These are phyloP conservation scores for Sclerurus mexicanus DNA, from an alignment of 2,113 vertebrate genomes.

Conservation along the genomic window DNA sequence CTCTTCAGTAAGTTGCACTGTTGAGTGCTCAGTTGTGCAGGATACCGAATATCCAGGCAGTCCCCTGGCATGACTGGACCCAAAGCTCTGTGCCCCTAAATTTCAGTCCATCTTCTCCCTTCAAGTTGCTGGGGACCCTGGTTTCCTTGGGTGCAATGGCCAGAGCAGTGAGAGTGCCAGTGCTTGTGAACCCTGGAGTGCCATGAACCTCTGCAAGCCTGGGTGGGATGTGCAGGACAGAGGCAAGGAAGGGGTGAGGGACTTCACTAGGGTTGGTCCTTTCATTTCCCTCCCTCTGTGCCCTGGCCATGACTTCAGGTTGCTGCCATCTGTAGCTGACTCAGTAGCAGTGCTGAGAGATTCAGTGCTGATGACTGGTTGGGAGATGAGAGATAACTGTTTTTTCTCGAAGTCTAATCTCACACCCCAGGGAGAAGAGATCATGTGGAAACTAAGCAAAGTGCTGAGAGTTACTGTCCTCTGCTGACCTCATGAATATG, in stretches of 20 bases:
- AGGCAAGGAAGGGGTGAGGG: background rate
- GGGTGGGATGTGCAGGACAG: background rate
- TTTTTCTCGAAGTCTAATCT: background rate
- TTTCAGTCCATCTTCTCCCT: background rate
- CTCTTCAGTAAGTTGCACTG: background rate
- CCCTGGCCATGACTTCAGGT: background rate
- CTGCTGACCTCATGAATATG: constrained; percentile 15
- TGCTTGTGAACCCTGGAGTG: background rate
- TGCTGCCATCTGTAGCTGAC: background rate
- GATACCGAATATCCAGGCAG: background rate
- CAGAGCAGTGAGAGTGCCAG: background rate
- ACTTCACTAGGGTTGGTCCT: background rate
- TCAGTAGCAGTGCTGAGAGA: background rate
- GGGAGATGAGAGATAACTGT: background rate
- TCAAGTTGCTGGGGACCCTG: background rate
- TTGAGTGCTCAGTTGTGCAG: background rate
- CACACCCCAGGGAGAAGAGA: background rate
- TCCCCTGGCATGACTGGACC: too few species aligned
- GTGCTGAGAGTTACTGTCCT: background rate
- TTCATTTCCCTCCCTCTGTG: background rate
- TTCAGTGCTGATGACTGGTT: background rate
- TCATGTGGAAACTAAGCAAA: constrained; percentile 10
- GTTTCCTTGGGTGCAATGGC: background rate
- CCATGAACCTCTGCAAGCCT: fast-evolving
- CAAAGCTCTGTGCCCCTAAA: background rate